Conservation (phyloP, 2,888 invertebrate species). For the Drosophila formosana region DNA sequence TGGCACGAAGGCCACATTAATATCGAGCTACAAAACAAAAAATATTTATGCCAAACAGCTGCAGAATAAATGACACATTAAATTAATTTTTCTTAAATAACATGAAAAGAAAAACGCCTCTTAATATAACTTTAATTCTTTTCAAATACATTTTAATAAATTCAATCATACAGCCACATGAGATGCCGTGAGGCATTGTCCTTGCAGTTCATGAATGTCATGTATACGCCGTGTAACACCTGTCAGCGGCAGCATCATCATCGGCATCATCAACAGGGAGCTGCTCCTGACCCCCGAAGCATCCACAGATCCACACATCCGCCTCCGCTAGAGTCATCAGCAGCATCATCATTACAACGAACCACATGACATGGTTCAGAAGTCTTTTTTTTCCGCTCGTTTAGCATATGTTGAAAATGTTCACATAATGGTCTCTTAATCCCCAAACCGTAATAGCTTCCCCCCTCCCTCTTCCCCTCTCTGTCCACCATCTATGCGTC, state of each 20-base stretch:
- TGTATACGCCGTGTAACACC: slow-evolving; percentile 44
- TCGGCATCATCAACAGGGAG: slow-evolving; percentile 26
- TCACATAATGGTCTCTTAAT: slow-evolving; percentile 59
- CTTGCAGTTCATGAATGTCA: slow-evolving; percentile 54
- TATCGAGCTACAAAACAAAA: not conserved
- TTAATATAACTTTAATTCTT: not conserved
- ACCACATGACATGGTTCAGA: slow-evolving; percentile 47
- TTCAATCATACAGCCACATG: not conserved
- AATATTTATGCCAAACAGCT: not conserved
- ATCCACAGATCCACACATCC: slow-evolving; percentile 4
- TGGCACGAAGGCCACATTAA: not conserved
- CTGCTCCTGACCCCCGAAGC: slow-evolving; percentile 4
- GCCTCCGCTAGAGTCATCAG: slow-evolving; percentile 18
- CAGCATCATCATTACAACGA: slow-evolving; percentile 56
- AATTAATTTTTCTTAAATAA: not conserved
- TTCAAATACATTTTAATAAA: not conserved
- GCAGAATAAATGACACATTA: not conserved
- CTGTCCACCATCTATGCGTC: not conserved
- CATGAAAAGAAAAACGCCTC: not conserved
- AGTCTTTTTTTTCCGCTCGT: slow-evolving; percentile 35
- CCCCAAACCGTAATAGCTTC: slow-evolving; percentile 21
- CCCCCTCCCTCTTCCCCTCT: not conserved
- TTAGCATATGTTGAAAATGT: slow-evolving; percentile 66
- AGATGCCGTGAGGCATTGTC: slow-evolving; percentile 1
- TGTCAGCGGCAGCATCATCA: slow-evolving; percentile 48